Evolutionary conservation across 2,797 vertebrate species (phyloP), one percentile per base, ranked within the genome.

Genomic region (Oreonectes daqikongensis): DNA sequence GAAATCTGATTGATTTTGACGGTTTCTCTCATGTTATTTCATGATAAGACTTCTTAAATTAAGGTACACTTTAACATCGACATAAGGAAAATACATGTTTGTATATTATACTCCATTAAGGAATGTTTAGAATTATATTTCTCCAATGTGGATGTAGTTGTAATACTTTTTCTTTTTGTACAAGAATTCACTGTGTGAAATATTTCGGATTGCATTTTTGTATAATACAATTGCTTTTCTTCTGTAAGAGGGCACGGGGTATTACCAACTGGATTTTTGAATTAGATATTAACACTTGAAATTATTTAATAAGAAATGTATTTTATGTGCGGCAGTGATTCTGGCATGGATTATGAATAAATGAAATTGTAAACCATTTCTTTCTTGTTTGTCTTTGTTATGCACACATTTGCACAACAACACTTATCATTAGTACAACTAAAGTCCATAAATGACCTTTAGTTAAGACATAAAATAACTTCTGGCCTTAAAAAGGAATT

Each of bases 131-230:
- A 85, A 81, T 75, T 82, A 80, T 87, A 84, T 87, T 87, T 88
- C 85, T 88, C 85, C 86, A 82, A 84, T 87, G 81, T 87, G 87
- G 87, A 88, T 88, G 83, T 87, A 86, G 86, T 83, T 81, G 78
- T 81, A 85, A 81, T 82, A 79, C 69, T 28, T 71, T 85, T 85
- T 66, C 40, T 69, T 57, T 82, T 83, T 84, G 79, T 85, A 86
- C 86, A 83, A 85, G 83, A 86, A 87, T 88, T 88, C 87, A 88
- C 87, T 85, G 88, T 87, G 86, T 88, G 87, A 88, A 88, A 87
- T n/a, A n/a, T 84, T 84, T 89, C 80, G 78, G 83, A 87, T 88
- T 87, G 84, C 86, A 84, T 84, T 87, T 87, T 87, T 88, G 85
- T 89, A 87, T 86, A 89, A 86, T 87, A 88, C 86, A 88, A 86